Percentiles rank a stretch among this genome's conserved stretches.
Evolutionary conservation across 37 sponge, comb jelly and placozoan species (phyloP).

Genomic region (Oopsacas minuta): DNA sequence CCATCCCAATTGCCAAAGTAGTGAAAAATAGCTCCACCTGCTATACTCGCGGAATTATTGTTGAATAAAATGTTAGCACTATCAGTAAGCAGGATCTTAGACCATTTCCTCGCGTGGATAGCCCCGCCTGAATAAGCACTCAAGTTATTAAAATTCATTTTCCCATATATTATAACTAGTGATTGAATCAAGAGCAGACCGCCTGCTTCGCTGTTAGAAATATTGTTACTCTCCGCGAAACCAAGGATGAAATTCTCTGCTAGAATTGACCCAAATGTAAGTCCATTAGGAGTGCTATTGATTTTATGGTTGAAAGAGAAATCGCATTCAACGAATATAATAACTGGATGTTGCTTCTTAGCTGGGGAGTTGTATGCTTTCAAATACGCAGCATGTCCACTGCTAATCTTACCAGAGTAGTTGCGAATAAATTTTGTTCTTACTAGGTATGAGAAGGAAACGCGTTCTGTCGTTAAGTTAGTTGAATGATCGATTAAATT

Average conservation of each 20-base stretch:
- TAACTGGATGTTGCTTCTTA: neutral
- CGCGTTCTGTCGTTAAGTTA: neutral
- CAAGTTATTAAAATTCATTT: neutral
- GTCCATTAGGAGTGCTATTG: neutral
- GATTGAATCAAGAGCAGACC: neutral
- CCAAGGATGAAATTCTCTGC: neutral
- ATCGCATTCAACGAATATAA: neutral
- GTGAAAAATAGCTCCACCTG: conserved; percentile 8
- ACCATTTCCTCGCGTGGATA: conserved; percentile 13
- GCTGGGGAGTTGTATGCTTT: conserved; percentile 6
- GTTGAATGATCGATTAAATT: neutral
- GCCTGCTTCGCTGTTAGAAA: neutral
- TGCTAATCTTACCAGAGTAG: neutral
- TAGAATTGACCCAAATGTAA: neutral
- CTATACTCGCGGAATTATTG: neutral
- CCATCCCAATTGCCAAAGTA: neutral
- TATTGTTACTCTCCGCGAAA: neutral
- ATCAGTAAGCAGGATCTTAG: neutral
- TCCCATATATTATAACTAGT: neutral
- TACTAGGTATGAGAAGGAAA: neutral
- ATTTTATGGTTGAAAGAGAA: neutral
- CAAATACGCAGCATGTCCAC: neutral
- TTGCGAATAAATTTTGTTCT: neutral
- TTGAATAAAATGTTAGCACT: neutral
- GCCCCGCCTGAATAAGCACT: conserved; percentile 6